These are phyloP conservation scores for Pica pica DNA, from an alignment of 2,113 vertebrate species.

Conservation along the genomic window DNA sequence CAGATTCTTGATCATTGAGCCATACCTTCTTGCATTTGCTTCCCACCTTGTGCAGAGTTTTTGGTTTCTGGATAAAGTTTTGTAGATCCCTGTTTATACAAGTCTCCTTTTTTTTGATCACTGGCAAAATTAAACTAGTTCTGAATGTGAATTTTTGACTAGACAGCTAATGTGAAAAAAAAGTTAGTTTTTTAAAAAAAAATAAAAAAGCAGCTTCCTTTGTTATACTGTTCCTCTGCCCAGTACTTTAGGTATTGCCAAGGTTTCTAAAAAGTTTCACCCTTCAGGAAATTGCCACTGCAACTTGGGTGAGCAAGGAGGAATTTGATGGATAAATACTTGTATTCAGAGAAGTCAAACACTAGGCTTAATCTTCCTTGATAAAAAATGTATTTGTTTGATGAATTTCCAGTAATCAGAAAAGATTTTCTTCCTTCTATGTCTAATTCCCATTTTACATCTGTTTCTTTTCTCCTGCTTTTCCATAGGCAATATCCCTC, in stretches of 20 bases:
- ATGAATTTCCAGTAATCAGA: not conserved
- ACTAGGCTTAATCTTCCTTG: not conserved
- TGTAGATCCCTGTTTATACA: not conserved
- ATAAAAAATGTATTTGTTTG: not conserved
- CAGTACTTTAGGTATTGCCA: not conserved
- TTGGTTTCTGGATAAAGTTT: not conserved
- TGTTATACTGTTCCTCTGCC: not conserved
- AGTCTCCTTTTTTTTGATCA: not conserved
- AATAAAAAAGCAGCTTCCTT: not conserved
- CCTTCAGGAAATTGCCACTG: not conserved
- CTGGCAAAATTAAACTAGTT: not conserved
- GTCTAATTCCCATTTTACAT: not conserved
- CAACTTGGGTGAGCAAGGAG: not conserved
- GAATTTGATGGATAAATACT: not conserved
- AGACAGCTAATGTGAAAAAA: not conserved
- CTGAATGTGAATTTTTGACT: not conserved
- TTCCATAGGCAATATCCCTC: constrained; percentile 80
- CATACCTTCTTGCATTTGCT: not conserved
- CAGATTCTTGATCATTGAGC: not conserved
- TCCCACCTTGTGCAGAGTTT: not conserved
- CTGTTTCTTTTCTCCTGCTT: not conserved
- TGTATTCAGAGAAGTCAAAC: not conserved
- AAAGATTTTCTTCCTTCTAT: not conserved
- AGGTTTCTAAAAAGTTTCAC: not conserved
- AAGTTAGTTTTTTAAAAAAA: not conserved